Evolutionary conservation across 1,140 invertebrate genomes (phyloP), one percentile per base, ranked within the genome.

Genomic region (Drosophila insularis): DNA sequence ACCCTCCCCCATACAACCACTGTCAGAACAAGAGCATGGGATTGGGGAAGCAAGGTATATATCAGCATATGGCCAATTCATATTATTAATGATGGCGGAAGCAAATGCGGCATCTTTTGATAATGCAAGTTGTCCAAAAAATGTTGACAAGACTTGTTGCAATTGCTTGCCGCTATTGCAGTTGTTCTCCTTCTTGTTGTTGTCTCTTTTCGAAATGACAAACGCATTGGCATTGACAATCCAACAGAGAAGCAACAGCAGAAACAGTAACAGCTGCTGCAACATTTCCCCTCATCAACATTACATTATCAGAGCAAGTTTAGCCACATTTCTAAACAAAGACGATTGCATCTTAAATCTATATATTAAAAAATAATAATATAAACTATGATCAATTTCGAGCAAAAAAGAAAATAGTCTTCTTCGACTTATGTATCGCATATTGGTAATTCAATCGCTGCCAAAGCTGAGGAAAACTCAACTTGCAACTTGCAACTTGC

Each of bases 21-120:
- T 50, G 43, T 50, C 73, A 80, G 78, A 87, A 87, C 84, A 82
- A 89, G 84, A 89, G 84, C 82, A 87, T 61, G 56, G 62, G 77
- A 62, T 59, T 61, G 27, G 14, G 23, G 46, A 66, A 27, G 19
- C 31, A 43, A 27, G 70, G 62, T 60, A n/a, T 27, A 35, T 80
- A 84, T 73, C 69, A 67, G 71, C 75, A 78, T 78, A 77, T 77
- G 75, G 68, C 69, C 72, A 78, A 50, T 78, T 75, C 67, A 80
- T 80, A 86, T 86, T 86, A 81, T 81, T 85, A 78, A 89, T 81
- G 85, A 81, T 89, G 85, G 81, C 74, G 85, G 78, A 78, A 89
- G 85, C 85, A 64, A 73, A 70, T 55, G 85, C 85, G 85, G 78
- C 60, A 40, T 53, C 82, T 71, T 86, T 86, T 86, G 82, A 86